Percentiles rank a stretch among this genome's conserved stretches.
Conservation (phyloP, 1,140 invertebrate genomes). For the Platorchestia sp. region DNA sequence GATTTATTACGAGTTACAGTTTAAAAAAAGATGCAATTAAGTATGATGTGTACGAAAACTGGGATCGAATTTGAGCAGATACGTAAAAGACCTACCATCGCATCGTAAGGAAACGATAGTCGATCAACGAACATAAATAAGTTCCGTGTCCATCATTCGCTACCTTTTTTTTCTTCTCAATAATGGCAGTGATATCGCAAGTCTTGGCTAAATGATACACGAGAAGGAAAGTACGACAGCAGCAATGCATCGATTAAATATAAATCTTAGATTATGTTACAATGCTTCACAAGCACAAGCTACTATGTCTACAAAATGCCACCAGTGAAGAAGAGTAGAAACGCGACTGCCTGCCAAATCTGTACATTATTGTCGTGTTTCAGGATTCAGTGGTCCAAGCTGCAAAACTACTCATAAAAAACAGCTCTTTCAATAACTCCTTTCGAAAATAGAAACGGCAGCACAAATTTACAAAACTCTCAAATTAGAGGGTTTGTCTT, state of each 20-base stretch:
- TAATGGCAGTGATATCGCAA: conserved; percentile 36
- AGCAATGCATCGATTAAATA: conserved; percentile 44
- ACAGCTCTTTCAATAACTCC: not conserved
- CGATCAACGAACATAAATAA: not conserved
- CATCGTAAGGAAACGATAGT: not conserved
- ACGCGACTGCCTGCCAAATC: conserved; percentile 30
- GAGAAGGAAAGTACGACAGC: conserved; percentile 41
- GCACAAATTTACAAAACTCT: not conserved
- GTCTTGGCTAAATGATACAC: conserved; percentile 39
- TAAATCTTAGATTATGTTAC: conserved; percentile 45
- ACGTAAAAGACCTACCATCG: not conserved
- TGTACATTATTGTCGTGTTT: conserved; percentile 55
- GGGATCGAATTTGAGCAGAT: conserved; percentile 22
- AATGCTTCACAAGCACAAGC: conserved; percentile 53
- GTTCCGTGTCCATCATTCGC: not conserved
- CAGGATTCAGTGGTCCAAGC: conserved; percentile 31
- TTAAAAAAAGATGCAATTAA: not conserved
- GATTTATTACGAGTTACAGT: not conserved
- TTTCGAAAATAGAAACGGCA: conserved; percentile 1
- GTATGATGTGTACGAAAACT: not conserved
- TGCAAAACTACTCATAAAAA: conserved; percentile 25
- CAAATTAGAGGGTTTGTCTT: not conserved
- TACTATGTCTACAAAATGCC: conserved; percentile 53
- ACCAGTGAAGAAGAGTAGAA: conserved; percentile 33
- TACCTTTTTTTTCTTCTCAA: not conserved